A percentile compares a stretch with the other conserved stretches of the same genome.
These are phyloP conservation scores for Chlorocebus sabaeus DNA, from an alignment of 2,113 vertebrate species.

Conservation along the genomic window DNA sequence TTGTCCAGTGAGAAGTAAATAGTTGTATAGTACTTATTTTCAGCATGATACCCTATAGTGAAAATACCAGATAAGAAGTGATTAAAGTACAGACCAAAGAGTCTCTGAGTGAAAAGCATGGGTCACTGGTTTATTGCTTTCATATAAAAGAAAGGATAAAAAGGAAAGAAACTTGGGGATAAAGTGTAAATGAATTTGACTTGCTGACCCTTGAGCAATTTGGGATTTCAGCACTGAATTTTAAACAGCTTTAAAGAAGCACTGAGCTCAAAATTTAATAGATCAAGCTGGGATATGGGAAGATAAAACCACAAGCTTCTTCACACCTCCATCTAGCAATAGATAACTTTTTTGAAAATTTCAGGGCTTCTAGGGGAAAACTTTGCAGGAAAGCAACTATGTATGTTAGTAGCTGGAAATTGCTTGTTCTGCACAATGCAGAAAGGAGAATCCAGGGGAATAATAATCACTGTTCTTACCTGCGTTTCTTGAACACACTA, in stretches of 20 bases:
- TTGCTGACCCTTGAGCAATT: slow-evolving; percentile 77
- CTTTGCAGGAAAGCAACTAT: too few relatives aligned
- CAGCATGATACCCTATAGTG: neutral
- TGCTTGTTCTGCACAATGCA: too few relatives aligned
- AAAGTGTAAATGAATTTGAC: slow-evolving; percentile 80
- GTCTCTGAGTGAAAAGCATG: slow-evolving; percentile 44
- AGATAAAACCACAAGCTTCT: slow-evolving; percentile 39
- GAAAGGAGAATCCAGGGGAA: neutral
- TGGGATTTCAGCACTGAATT: slow-evolving; percentile 79
- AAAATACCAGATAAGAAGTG: slow-evolving; percentile 31
- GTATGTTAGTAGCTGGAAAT: too few relatives aligned
- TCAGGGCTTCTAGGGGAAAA: too few relatives aligned
- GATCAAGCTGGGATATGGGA: slow-evolving; percentile 49
- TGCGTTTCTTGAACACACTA: neutral
- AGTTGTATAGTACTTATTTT: slow-evolving; percentile 42
- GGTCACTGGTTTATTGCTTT: slow-evolving; percentile 73
- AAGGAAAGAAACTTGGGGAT: slow-evolving; percentile 53
- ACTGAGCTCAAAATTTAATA: slow-evolving; percentile 70
- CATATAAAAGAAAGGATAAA: slow-evolving; percentile 41
- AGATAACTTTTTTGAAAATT: neutral
- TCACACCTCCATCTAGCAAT: neutral
- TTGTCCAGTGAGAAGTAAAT: slow-evolving; percentile 29
- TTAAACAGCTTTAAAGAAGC: slow-evolving; percentile 77
- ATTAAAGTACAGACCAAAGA: slow-evolving; percentile 44
- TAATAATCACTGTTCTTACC: neutral